These are phyloP conservation scores for Nasonia oneida DNA, from an alignment of 2,888 invertebrate species.

Conservation along the genomic window DNA sequence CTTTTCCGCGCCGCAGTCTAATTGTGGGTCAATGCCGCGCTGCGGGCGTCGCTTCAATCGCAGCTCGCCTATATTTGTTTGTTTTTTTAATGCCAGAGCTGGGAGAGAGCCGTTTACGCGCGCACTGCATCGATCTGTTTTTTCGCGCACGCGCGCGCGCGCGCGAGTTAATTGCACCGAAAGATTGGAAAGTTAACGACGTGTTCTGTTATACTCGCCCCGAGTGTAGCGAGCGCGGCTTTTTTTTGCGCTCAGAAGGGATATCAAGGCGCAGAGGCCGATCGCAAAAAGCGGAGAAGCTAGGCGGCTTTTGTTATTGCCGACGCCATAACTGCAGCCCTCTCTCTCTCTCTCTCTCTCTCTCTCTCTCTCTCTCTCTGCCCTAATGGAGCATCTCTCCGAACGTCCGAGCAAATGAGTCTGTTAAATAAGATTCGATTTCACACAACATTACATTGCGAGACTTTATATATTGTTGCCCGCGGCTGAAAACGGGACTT, in stretches of 20 bases:
- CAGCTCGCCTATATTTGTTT: neutral
- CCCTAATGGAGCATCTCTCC: neutral
- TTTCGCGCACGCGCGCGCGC: neutral
- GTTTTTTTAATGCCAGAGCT: conserved; percentile 1
- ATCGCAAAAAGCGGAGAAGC: neutral
- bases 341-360: neutral
- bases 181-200: neutral
- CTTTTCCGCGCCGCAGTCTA: conserved; percentile 69
- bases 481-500: neutral
- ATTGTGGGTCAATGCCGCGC: conserved; percentile 73
- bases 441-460: conserved; percentile 3
- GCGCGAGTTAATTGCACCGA: neutral
- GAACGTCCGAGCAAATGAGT: conserved; percentile 12
- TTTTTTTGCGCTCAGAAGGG: neutral
- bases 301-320: neutral
- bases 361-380: neutral
- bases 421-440: conserved; percentile 30
- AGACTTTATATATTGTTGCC: neutral
- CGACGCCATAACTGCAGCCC: neutral
- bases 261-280: neutral
- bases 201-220: neutral
- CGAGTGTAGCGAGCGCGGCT: neutral
- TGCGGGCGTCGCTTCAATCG: neutral
- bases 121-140: neutral
- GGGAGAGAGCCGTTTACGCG: too few species aligned